phyloP scores from a whole-genome alignment of 1,140 invertebrate species.

The Drosophila baimaii region DNA sequence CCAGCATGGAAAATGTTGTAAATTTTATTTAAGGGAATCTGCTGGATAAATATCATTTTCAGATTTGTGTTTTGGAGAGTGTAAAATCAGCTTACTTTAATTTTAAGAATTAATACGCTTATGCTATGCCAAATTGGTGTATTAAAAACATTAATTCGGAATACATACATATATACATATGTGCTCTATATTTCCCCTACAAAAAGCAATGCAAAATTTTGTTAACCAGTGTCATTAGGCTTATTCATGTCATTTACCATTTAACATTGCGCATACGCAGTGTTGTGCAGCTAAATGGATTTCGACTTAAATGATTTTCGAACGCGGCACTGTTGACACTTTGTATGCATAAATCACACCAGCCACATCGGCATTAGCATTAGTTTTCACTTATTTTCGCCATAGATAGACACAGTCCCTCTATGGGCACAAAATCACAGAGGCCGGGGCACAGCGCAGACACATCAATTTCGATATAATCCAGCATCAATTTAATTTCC shows the following conservation, averaged over 20 bases:
- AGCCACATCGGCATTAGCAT: conserved; percentile 34
- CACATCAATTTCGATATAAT: conserved; percentile 57
- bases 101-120: too few species aligned
- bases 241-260: conserved; percentile 18
- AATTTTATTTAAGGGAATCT: too few species aligned
- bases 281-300: conserved; percentile 22
- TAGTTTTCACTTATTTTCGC: conserved; percentile 43
- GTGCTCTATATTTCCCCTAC: too few species aligned
- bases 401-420: conserved; percentile 23
- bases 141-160: too few species aligned
- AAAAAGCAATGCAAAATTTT: not conserved
- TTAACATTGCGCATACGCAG: conserved; percentile 61
- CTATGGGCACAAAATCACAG: conserved; percentile 6
- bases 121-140: too few species aligned
- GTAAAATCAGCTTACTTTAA: too few species aligned
- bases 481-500: conserved; percentile 77
- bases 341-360: conserved; percentile 34
- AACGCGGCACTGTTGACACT: not conserved
- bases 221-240: conserved; percentile 13
- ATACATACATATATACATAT: too few species aligned
- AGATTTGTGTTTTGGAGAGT: too few species aligned
- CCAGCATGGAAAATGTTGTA: not conserved
- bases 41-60: too few species aligned
- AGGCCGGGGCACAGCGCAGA: conserved; percentile 11
- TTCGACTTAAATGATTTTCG: conserved; percentile 17